Base-by-base conservation (phyloP, 2,113 vertebrate species). In the Pluvianellus socialis region DNA sequence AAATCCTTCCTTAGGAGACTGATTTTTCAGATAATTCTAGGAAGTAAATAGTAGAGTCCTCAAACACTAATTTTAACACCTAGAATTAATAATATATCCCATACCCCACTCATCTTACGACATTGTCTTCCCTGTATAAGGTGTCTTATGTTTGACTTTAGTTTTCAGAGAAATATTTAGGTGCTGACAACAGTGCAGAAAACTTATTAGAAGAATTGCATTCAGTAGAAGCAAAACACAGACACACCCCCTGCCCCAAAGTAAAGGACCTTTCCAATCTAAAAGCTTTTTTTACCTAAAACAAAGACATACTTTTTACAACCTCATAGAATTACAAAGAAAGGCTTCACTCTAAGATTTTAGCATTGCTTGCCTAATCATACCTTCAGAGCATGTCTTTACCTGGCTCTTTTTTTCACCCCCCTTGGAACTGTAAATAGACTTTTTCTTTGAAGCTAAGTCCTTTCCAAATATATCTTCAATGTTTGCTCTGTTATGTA, bases 401-500 rank as follows among this genome's bases (percentile, higher is more conserved):
- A 95, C 73, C 82, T 94, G 76, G 27, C 26, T 85, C 61, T 50
- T 68, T n/a, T n/a, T n/a, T 55, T 55, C 14, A 12, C 44, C 44
- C 44, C 13, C 4, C 35, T 33, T 53, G 24, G 62, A 91, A 94
- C 92, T 92, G 59, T 61, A 92, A 97, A 95, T 87, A 96, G 96
- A 94, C 53, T 72, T 96, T 94, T 92, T 86, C 85, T 94, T 96
- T 96, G 94, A 96, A 97, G 94, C 92, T 96, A 96, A 96, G 92
- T 91, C 92, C 58, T 94, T 96, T 96, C 95, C 94, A 97, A 97
- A 97, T 95, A 95, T 96, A 97, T 93, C 94, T 86, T 95, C 94
- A 96, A 70, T 68, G 87, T 94, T 95, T 93, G 83, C 85, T 86
- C 52, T 90, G 79, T 97, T 97, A 97, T 8, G 35, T 93, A 97